These are phyloP conservation scores for Elysia chlorotica DNA, from an alignment of 1,140 invertebrate species.

Conservation along the genomic window DNA sequence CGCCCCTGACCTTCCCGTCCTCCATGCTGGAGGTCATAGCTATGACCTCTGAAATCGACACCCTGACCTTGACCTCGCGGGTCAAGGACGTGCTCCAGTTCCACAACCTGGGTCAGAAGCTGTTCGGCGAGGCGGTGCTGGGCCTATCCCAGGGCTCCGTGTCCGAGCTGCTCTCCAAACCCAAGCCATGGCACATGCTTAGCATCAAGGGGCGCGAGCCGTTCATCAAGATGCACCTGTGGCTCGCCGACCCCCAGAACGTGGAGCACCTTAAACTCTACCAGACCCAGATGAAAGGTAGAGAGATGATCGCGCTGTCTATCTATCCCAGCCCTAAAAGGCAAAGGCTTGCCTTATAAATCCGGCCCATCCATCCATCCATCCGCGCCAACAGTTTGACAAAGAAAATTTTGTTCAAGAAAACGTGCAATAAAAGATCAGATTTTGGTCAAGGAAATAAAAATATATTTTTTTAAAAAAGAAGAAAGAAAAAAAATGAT, in stretches of 20 bases:
- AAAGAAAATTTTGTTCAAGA: no score
- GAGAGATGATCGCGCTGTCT: no score
- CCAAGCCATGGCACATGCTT: conserved; percentile 99
- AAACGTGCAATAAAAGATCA: no score
- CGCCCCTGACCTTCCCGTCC: conserved; percentile 52
- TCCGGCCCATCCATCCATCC: no score
- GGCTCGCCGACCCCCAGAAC: conserved; percentile 93
- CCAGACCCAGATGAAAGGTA: conserved; percentile 62
- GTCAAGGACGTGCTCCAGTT: conserved; percentile 96
- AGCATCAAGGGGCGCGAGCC: conserved; percentile 97
- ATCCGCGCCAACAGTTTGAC: no score
- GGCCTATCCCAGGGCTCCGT: conserved; percentile 96
- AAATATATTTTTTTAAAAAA: no score
- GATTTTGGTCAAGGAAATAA: no score
- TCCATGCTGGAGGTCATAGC: conserved; percentile 84
- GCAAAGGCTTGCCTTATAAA: no score
- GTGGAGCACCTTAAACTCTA: conserved; percentile 74
- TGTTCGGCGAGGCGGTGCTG: conserved; percentile 95
- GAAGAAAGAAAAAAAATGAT: no score
- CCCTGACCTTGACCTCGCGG: conserved; percentile 93
- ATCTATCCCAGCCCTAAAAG: no score
- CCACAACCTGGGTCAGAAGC: conserved; percentile 98
- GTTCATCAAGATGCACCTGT: conserved; percentile 97
- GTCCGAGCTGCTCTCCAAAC: conserved; percentile 94
- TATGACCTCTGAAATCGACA: conserved; percentile 93